A percentile compares a stretch with the other conserved stretches of the same genome.
These are phyloP conservation scores for Lithophane semibrunnea DNA, from an alignment of 2,888 invertebrate genomes.

Conservation along the genomic window DNA sequence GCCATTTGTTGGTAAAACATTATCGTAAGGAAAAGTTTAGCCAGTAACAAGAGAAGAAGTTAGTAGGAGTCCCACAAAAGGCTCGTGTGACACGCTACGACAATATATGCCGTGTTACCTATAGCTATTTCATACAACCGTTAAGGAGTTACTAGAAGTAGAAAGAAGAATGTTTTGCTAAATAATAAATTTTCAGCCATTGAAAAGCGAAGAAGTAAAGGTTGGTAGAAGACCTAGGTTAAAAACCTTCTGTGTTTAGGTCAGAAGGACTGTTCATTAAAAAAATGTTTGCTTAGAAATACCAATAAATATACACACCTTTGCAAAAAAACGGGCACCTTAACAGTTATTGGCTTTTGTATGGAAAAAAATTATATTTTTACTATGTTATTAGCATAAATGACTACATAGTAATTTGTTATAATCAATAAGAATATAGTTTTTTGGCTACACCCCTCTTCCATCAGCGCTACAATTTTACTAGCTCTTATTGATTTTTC, in stretches of 20 bases:
- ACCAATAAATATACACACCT: too few relatives aligned
- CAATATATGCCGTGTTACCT: not conserved
- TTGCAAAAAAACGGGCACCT: too few relatives aligned
- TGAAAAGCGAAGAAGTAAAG: not conserved
- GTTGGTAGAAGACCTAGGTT: accelerated
- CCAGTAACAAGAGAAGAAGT: not conserved
- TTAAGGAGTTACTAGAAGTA: not conserved
- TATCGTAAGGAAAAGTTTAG: accelerated
- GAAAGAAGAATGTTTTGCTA: not conserved
- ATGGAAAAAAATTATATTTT: too few relatives aligned
- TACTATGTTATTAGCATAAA: too few relatives aligned
- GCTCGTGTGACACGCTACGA: not conserved
- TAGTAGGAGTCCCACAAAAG: not conserved
- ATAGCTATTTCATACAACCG: not conserved
- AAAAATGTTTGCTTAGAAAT: not conserved
- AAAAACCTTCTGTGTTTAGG: too few relatives aligned
- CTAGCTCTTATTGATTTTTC: too few relatives aligned
- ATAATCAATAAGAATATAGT: too few relatives aligned
- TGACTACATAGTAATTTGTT: too few relatives aligned
- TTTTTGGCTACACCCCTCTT: too few relatives aligned
- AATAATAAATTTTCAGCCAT: not conserved
- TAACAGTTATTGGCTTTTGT: too few relatives aligned
- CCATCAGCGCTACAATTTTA: too few relatives aligned
- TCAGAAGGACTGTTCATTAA: not conserved
- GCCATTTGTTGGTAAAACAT: not conserved